Conservation (phyloP, 2,113 vertebrate species). For the Progne subis region DNA sequence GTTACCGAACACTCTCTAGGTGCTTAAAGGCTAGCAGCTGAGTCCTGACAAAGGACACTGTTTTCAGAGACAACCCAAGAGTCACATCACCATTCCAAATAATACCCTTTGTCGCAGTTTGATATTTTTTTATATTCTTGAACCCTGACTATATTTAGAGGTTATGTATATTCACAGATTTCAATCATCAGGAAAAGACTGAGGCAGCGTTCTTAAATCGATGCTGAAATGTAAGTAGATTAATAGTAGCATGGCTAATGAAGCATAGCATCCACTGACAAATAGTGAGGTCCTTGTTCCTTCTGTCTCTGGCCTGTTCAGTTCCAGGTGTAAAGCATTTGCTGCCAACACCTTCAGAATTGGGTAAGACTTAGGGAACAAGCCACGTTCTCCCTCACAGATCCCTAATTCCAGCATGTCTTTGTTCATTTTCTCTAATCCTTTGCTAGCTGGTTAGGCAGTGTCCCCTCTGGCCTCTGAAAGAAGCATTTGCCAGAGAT, state of each 20-base stretch:
- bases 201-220: neutral
- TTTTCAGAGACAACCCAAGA: neutral
- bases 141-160: neutral
- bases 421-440: neutral
- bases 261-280: neutral
- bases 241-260: neutral
- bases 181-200: neutral
- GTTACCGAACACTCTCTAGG: neutral
- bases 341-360: neutral
- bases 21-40: neutral
- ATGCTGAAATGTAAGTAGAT: neutral
- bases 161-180: neutral
- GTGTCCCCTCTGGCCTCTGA: neutral
- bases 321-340: neutral
- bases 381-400: neutral
- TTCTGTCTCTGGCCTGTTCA: neutral
- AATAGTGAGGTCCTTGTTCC: neutral
- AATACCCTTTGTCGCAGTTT: neutral
- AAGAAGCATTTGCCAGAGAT: neutral
- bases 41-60: neutral
- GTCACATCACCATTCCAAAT: neutral
- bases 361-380: neutral
- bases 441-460: slow-evolving; percentile 6
- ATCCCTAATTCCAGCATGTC: neutral
- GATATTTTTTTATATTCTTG: neutral